These are phyloP conservation scores for Epicampocera succincta DNA, from an alignment of 2,888 invertebrate genomes.

Conservation along the genomic window DNA sequence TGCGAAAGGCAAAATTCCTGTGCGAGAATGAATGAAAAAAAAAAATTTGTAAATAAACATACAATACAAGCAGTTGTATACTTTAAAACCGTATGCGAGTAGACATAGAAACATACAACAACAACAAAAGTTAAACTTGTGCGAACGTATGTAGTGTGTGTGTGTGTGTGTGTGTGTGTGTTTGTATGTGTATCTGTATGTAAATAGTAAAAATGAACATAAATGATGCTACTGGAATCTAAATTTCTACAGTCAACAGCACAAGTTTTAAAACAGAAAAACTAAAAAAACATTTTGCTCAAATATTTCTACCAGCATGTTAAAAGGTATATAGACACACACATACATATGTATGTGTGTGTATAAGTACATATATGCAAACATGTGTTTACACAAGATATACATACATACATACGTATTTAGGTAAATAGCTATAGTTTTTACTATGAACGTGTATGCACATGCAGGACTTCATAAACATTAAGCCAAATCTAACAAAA, in stretches of 20 bases:
- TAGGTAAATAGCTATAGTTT: too few relatives aligned
- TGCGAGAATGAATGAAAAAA: conserved; percentile 15
- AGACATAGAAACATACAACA: conserved; percentile 37
- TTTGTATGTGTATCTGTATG: background rate
- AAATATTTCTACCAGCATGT: conserved; percentile 32
- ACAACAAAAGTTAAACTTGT: background rate
- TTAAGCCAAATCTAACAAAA: conserved; percentile 24
- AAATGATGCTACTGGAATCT: conserved; percentile 48
- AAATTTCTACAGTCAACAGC: conserved; percentile 36
- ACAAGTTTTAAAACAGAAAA: conserved; percentile 28
- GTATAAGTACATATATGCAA: background rate
- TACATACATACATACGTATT: background rate
- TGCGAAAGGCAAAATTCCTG: conserved; percentile 45
- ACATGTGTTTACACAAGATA: background rate
- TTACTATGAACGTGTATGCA: background rate
- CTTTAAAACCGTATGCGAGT: conserved; percentile 24
- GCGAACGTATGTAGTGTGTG: conserved; percentile 2
- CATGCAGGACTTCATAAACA: conserved; percentile 8
- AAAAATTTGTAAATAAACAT: conserved; percentile 13
- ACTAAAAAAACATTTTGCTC: conserved; percentile 17
- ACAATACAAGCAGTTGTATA: conserved; percentile 5
- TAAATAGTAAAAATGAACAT: conserved; percentile 40
- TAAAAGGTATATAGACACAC: background rate
- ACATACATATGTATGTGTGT: background rate
- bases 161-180: background rate